Percentiles rank a stretch among this genome's conserved stretches.
phyloP scores from a whole-genome alignment of 2,888 invertebrate genomes.

The Biston stratarius region DNA sequence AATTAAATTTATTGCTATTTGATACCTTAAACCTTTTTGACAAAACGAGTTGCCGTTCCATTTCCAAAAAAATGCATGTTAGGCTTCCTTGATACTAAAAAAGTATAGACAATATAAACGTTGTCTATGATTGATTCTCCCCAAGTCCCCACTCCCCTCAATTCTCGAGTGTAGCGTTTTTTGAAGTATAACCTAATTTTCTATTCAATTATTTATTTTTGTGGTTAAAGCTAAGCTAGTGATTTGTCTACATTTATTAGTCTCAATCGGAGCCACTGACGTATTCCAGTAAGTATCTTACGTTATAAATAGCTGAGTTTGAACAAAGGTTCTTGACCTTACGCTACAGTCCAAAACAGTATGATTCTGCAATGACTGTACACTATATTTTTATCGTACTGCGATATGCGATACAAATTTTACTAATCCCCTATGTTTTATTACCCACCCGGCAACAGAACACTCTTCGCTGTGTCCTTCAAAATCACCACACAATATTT shows the following conservation, averaged over 20 bases:
- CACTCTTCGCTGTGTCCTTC: neutral
- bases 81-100: no score
- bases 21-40: no score
- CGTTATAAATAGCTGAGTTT: constrained; percentile 6
- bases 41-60: no score
- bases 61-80: no score
- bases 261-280: constrained; percentile 10
- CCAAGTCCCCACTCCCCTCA: neutral
- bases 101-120: no score
- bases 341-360: constrained; percentile 11
- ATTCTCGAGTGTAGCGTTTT: constrained; percentile 11
- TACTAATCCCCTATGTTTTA: constrained; percentile 1
- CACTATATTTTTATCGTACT: constrained; percentile 26
- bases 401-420: constrained; percentile 1
- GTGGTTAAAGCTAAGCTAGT: constrained; percentile 20
- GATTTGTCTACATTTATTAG: constrained; percentile 21
- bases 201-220: constrained; percentile 29
- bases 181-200: constrained; percentile 40
- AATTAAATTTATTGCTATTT: no score
- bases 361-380: constrained; percentile 36
- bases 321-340: constrained; percentile 18
- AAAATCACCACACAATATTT: neutral
- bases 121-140: neutral
- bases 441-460: neutral
- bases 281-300: constrained; percentile 29